Evolutionary conservation across 2,113 vertebrate genomes (phyloP), one percentile per base, ranked within the genome.

Genomic region (Archilochus colubris): DNA sequence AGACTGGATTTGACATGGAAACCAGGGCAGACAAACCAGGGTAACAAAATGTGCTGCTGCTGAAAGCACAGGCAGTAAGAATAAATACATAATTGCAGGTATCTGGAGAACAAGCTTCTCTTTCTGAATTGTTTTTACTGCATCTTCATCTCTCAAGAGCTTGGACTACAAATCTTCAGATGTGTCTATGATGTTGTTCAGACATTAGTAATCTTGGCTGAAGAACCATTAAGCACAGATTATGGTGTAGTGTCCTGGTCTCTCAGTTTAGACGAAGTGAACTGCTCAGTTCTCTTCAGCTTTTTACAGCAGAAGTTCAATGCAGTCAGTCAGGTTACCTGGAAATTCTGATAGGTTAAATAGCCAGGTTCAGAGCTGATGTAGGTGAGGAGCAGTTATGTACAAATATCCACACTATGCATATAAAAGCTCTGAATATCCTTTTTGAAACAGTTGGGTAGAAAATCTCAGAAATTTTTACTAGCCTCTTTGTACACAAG

Each of bases 1-100:
- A 30, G 90, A 68, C 57, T 57, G 75, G 43, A 12, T 74, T 89
- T 89, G 55, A 67, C 76, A 91, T 73, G 85, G 81, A 85, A 93
- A 86, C 46, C 46, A 86, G 51, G 78, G 51, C 80, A 78, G 72
- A 77, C 72, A 73, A 82, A 59, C 36, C 78, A 85, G 48, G 53
- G 51, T 38, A 67, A 80, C 31, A 68, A 48, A 64, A 77, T 4
- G 4, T 28, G 79, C 64, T 92, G 87, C 84, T 88, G 54, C 33
- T 58, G 72, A 21, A 82, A 82, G 27, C 33, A 30, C 25, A 53
- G 67, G 25, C 67, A 92, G 68, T 23, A 58, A 79, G 59, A 90
- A 91, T n/a, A 80, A 76, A 85, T 33, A 7, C 4, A 31, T 70
- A 91, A 74, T 8, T 63, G 28, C 75, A 86, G 68, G 53, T 70